These are phyloP conservation scores for Aldrovandia affinis DNA, from an alignment of 2,797 vertebrate species.

Conservation along the genomic window DNA sequence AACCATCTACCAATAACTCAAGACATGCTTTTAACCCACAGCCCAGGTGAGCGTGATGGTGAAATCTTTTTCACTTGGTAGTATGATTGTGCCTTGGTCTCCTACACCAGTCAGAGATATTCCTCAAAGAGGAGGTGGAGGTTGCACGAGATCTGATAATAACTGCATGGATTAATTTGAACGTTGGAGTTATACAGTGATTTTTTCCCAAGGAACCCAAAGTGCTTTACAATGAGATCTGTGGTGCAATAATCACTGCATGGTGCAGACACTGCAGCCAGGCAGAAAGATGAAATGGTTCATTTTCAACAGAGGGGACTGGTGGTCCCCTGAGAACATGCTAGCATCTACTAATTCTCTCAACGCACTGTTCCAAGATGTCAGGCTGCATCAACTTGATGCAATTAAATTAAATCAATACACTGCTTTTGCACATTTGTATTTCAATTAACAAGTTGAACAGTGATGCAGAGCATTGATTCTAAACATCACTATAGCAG, in stretches of 20 bases:
- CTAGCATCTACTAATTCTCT: constrained; percentile 22
- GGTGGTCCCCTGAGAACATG: neutral
- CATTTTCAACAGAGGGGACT: neutral
- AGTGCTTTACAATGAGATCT: too few relatives aligned
- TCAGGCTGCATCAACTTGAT: constrained; percentile 6
- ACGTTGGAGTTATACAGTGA: too few relatives aligned
- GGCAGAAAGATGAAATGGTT: neutral
- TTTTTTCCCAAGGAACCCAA: too few relatives aligned
- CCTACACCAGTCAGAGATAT: neutral
- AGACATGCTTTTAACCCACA: too few relatives aligned
- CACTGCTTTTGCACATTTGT: neutral
- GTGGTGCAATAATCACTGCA: neutral
- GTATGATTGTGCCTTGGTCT: neutral
- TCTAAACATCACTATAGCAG: neutral
- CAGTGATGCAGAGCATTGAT: neutral
- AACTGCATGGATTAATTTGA: neutral
- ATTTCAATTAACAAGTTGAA: neutral
- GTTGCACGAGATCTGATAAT: too few relatives aligned
- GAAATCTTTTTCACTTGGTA: too few relatives aligned
- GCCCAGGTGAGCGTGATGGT: too few relatives aligned
- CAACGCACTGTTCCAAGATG: neutral
- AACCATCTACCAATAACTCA: too few relatives aligned
- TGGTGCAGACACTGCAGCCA: neutral
- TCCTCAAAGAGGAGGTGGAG: neutral
- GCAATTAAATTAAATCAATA: neutral